Evolutionary conservation across 2,113 vertebrate species (phyloP).

Genomic region (Sorex fumeus): DNA sequence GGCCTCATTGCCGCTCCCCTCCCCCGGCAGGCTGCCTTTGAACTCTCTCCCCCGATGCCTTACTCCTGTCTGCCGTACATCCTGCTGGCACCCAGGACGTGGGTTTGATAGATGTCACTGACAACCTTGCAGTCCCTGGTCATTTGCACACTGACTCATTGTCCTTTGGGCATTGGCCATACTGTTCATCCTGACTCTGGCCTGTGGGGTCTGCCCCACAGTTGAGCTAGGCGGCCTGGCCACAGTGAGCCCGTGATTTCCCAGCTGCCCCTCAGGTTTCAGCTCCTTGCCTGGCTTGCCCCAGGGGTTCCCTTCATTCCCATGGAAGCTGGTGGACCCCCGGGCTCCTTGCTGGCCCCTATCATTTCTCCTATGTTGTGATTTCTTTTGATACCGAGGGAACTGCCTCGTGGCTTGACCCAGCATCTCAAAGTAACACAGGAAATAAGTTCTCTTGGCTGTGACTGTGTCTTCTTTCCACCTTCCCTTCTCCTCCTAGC

Average conservation of each 20-base stretch:
- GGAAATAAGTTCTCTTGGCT: background rate
- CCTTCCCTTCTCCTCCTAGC: background rate
- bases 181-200: background rate
- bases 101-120: background rate
- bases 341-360: no score
- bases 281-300: background rate
- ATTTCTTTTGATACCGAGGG: background rate
- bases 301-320: background rate
- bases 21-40: background rate
- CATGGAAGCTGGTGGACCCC: background rate
- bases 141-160: background rate
- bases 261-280: background rate
- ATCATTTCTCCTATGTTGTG: accelerated
- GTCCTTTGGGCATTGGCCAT: background rate
- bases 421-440: background rate
- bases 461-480: background rate
- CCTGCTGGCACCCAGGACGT: background rate
- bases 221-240: background rate
- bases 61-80: background rate
- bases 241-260: background rate
- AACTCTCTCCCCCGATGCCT: background rate
- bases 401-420: background rate
- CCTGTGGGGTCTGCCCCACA: background rate
- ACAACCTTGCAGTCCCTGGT: background rate
- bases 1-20: no score